phyloP scores from a whole-genome alignment of 2,797 vertebrate genomes.

The Sylvilagus floridanus region DNA sequence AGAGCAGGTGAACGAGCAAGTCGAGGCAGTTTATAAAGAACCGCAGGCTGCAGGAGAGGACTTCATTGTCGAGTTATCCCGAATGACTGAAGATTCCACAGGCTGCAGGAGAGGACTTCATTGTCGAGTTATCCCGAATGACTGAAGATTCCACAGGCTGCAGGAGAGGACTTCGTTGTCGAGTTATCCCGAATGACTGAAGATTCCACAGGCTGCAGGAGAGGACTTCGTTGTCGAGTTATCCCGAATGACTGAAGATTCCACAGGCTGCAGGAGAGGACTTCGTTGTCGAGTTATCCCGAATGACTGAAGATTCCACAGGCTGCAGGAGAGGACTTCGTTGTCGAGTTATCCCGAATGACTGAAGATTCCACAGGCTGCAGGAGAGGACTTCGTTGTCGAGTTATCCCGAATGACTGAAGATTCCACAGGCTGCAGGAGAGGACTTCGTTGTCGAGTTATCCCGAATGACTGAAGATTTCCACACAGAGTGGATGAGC shows the following conservation, averaged over 20 bases:
- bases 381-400: no score
- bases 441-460: no score
- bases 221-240: background rate
- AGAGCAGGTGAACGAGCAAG: accelerated
- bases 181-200: accelerated
- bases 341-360: no score
- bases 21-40: background rate
- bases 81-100: no score
- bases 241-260: accelerated
- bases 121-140: accelerated
- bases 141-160: no score
- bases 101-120: background rate
- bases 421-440: no score
- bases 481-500: accelerated
- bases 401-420: no score
- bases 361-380: no score
- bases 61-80: accelerated
- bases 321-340: no score
- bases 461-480: accelerated
- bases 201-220: background rate
- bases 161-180: background rate
- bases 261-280: no score
- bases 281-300: no score
- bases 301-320: no score
- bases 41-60: background rate